Evolutionary conservation across 1,140 invertebrate genomes (phyloP).

Genomic region (Tachypleus tridentatus): DNA sequence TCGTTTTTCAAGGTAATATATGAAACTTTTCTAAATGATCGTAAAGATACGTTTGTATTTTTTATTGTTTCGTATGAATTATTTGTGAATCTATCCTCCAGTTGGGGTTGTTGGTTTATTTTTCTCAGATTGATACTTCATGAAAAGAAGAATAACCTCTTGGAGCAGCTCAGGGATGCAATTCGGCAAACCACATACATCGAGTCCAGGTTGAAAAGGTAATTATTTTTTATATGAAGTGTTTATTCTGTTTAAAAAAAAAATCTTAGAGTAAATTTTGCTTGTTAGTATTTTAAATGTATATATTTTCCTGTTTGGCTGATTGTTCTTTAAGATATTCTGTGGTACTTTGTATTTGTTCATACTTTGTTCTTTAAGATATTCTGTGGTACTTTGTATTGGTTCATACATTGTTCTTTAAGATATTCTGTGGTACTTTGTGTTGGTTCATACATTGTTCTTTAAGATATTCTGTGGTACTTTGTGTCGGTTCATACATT

Average conservation of each 20-base stretch:
- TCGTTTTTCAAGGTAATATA: neutral
- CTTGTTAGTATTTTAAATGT: neutral
- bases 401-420: no score
- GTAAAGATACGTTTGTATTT: neutral
- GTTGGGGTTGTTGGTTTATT: constrained; percentile 1
- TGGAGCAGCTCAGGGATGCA: constrained; percentile 77
- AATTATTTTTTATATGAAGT: constrained; percentile 2
- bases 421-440: no score
- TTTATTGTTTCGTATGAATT: neutral
- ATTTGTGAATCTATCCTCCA: neutral
- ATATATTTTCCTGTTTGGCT: constrained; percentile 28
- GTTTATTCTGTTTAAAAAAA: constrained; percentile 68
- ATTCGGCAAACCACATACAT: constrained; percentile 75
- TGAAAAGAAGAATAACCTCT: constrained; percentile 75
- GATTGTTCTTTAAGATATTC: constrained; percentile 49
- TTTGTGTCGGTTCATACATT: no score
- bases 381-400: constrained; percentile 37
- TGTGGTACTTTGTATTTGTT: constrained; percentile 86
- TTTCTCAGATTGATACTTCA: constrained; percentile 58
- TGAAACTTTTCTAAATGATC: neutral
- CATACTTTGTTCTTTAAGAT: constrained; percentile 83
- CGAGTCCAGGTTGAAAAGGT: constrained; percentile 73
- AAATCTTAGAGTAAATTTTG: neutral
- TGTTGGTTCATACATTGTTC: no score
- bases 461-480: no score